These are phyloP conservation scores for Panulirus ornatus DNA, from an alignment of 1,140 invertebrate genomes.

Conservation along the genomic window DNA sequence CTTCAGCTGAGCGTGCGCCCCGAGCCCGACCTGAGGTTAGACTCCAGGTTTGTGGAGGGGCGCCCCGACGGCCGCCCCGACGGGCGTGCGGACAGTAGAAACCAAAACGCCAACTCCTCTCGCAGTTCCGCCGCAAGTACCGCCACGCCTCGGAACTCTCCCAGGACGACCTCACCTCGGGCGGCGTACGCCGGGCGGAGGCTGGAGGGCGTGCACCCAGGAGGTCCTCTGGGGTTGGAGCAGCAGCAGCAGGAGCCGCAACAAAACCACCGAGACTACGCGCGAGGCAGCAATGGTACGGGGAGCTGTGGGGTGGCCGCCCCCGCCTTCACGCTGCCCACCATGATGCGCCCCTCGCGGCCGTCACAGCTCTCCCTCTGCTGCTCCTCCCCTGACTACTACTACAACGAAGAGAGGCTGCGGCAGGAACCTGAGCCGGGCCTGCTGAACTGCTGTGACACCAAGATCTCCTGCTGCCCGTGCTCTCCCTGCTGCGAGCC, in stretches of 20 bases:
- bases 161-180: slow-evolving; percentile 34
- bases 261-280: background rate
- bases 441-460: slow-evolving; percentile 67
- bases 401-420: slow-evolving; percentile 61
- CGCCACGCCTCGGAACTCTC: slow-evolving; percentile 36
- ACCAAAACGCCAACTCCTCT: background rate
- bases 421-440: slow-evolving; percentile 71
- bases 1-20: slow-evolving; percentile 28
- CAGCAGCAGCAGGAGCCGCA: background rate
- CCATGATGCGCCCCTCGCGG: slow-evolving; percentile 33
- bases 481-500: slow-evolving; percentile 59
- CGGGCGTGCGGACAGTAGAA: background rate
- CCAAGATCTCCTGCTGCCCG: slow-evolving; percentile 65
- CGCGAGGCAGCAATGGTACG: slow-evolving; percentile 29
- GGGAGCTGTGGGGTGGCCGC: slow-evolving; percentile 8
- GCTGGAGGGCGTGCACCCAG: slow-evolving; percentile 8
- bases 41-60: background rate
- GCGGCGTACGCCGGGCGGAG: background rate
- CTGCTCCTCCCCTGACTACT: slow-evolving; percentile 59
- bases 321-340: slow-evolving; percentile 20
- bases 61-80: background rate
- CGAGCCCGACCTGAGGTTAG: background rate
- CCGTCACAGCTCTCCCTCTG: slow-evolving; percentile 65
- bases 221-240: background rate
- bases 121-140: slow-evolving; percentile 17